These are phyloP conservation scores for Parthenolecanium corni DNA, from an alignment of 2,888 invertebrate species.

Conservation along the genomic window DNA sequence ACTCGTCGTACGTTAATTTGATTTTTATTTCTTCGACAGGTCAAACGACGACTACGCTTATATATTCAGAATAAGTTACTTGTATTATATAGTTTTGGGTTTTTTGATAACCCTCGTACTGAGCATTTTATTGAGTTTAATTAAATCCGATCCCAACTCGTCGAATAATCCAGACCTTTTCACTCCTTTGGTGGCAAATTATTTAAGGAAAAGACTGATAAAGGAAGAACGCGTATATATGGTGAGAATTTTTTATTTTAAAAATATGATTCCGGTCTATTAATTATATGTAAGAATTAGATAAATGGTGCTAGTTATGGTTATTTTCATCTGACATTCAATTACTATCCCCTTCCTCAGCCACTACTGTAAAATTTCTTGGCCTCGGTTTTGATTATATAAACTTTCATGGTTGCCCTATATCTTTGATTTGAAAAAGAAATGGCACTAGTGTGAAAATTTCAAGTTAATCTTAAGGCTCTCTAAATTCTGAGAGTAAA, in stretches of 20 bases:
- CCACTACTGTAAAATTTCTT: too few species aligned
- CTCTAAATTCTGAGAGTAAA: too few species aligned
- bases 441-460: too few species aligned
- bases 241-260: neutral
- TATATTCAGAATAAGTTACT: slow-evolving; percentile 29
- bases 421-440: too few species aligned
- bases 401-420: too few species aligned
- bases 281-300: neutral
- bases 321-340: too few species aligned
- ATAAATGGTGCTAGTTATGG: neutral
- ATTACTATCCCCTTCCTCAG: too few species aligned
- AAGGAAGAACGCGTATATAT: slow-evolving; percentile 17
- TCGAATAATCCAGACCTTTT: slow-evolving; percentile 28
- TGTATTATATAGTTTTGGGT: slow-evolving; percentile 31
- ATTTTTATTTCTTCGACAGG: neutral
- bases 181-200: slow-evolving; percentile 25
- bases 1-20: too few species aligned
- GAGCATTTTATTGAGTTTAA: slow-evolving; percentile 23
- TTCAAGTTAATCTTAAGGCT: too few species aligned
- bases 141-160: slow-evolving; percentile 5
- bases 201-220: slow-evolving; percentile 12
- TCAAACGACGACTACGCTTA: slow-evolving; percentile 20
- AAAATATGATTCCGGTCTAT: too few species aligned
- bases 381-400: too few species aligned
- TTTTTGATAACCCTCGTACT: slow-evolving; percentile 27